Percentiles rank a stretch among this genome's conserved stretches.
These are phyloP conservation scores for Drosophila rellima DNA, from an alignment of 2,888 invertebrate species.

Conservation along the genomic window DNA sequence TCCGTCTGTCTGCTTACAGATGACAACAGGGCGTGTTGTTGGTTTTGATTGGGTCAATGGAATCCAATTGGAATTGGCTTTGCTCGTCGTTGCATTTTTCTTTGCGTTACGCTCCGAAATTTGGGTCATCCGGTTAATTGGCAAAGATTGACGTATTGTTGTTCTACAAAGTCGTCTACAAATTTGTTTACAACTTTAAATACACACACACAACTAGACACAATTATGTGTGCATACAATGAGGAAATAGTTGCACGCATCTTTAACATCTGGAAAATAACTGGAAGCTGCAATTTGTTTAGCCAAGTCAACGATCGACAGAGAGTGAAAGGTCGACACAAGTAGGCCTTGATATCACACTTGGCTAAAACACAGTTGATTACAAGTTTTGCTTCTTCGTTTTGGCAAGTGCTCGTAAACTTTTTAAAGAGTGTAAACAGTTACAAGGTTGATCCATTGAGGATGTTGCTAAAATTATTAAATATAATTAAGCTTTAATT, in stretches of 20 bases:
- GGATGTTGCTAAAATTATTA: background rate
- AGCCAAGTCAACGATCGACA: background rate
- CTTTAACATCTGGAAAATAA: slow-evolving; percentile 47
- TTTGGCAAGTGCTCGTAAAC: slow-evolving; percentile 26
- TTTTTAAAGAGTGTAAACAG: slow-evolving; percentile 33
- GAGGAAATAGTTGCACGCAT: slow-evolving; percentile 67
- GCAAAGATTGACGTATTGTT: slow-evolving; percentile 81
- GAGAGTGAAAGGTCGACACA: slow-evolving; percentile 44
- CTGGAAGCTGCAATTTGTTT: slow-evolving; percentile 33
- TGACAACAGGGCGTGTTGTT: slow-evolving; percentile 43
- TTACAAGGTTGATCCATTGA: slow-evolving; percentile 52
- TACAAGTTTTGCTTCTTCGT: slow-evolving; percentile 26
- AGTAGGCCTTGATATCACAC: slow-evolving; percentile 44
- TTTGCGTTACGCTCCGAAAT: slow-evolving; percentile 51
- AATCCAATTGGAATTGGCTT: slow-evolving; percentile 69
- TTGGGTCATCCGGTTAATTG: slow-evolving; percentile 79
- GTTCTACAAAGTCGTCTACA: slow-evolving; percentile 68
- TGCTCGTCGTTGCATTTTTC: slow-evolving; percentile 58
- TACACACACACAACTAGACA: slow-evolving; percentile 25
- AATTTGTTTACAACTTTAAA: slow-evolving; percentile 67
- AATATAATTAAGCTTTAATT: slow-evolving; percentile 12
- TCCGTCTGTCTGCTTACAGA: slow-evolving; percentile 35
- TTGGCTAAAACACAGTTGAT: slow-evolving; percentile 23
- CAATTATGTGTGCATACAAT: slow-evolving; percentile 65
- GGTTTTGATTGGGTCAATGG: slow-evolving; percentile 79